A percentile compares a stretch with the other conserved stretches of the same genome.
phyloP scores from a whole-genome alignment of 2,113 vertebrate species.

The Emydocephalus ijimae region DNA sequence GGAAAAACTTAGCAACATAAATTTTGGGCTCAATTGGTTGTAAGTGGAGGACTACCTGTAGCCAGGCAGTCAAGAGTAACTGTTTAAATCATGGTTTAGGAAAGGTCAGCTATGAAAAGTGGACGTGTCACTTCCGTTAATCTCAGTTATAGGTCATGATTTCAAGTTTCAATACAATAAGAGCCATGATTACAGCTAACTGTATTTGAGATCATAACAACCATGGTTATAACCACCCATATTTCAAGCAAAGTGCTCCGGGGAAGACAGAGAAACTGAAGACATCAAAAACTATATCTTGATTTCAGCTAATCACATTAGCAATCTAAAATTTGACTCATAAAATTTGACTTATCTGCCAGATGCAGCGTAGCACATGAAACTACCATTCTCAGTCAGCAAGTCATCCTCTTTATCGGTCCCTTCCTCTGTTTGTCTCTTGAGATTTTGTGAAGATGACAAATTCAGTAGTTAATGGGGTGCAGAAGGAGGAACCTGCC shows the following conservation, averaged over 20 bases:
- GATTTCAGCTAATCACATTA: background rate
- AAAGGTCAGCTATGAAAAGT: background rate
- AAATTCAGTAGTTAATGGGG: background rate
- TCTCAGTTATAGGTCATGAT: background rate
- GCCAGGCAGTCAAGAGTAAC: background rate
- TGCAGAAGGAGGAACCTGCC: background rate
- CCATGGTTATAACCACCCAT: background rate
- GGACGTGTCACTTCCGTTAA: background rate
- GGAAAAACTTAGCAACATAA: too few relatives aligned
- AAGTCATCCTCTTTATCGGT: background rate
- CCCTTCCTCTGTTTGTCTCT: background rate
- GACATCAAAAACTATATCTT: background rate
- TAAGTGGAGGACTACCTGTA: too few relatives aligned
- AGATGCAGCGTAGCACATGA: background rate
- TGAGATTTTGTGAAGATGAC: conserved; percentile 10
- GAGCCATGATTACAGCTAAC: too few relatives aligned
- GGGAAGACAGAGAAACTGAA: too few relatives aligned
- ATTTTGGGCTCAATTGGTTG: too few relatives aligned
- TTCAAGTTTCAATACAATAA: background rate
- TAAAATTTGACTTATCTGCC: background rate
- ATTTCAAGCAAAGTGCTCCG: too few relatives aligned
- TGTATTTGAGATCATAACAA: too few relatives aligned
- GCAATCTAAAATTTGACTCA: background rate
- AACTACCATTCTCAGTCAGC: background rate
- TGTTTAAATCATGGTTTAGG: background rate